Evolutionary conservation across 2,888 invertebrate genomes (phyloP).

Genomic region (Eupithecia vulgata): DNA sequence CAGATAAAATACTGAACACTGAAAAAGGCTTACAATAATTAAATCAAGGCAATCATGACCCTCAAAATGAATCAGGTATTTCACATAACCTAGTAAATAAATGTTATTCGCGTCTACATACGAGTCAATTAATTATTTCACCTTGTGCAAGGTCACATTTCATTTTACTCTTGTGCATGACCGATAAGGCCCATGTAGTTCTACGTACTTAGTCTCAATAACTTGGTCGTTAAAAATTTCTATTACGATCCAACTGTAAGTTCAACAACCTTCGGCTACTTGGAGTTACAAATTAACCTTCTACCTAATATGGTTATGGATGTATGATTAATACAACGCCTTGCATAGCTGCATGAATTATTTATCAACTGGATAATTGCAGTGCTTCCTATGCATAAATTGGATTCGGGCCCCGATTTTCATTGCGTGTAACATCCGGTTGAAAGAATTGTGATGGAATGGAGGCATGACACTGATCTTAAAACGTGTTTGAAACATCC

Average conservation of each 20-base stretch:
- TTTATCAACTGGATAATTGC: conserved; percentile 13
- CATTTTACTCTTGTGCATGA: not conserved
- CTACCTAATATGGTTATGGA: not conserved
- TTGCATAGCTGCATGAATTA: conserved; percentile 18
- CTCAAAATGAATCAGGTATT: not conserved
- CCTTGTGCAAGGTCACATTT: not conserved
- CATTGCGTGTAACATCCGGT: not conserved
- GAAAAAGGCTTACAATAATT: not conserved
- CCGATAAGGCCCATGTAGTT: not conserved
- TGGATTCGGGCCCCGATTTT: conserved; percentile 3
- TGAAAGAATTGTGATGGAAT: not conserved
- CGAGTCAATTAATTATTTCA: not conserved
- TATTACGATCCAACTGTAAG: not conserved
- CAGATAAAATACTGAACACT: not conserved
- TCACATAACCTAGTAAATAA: conserved; percentile 1
- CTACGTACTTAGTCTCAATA: not conserved
- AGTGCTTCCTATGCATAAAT: conserved; percentile 11
- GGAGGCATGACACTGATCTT: not conserved
- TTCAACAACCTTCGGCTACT: conserved; percentile 7
- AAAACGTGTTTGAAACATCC: not conserved
- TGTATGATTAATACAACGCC: not conserved
- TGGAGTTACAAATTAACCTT: not conserved
- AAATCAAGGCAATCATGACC: not conserved
- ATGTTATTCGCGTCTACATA: not conserved
- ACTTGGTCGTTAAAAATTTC: not conserved